These are phyloP conservation scores for Amiota minor DNA, from an alignment of 2,888 invertebrate species.

Conservation along the genomic window DNA sequence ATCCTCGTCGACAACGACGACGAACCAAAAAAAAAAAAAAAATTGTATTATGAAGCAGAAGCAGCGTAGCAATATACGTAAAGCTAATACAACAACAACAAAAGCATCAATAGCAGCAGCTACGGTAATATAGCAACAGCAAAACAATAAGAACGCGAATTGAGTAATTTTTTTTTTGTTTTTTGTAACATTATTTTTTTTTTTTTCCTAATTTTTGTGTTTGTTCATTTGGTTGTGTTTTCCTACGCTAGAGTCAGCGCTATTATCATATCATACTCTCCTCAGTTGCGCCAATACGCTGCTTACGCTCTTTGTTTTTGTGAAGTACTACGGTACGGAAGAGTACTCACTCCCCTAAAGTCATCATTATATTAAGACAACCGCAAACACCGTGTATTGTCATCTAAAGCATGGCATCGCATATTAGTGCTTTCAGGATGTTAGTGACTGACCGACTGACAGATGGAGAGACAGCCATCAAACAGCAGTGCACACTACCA, in stretches of 20 bases:
- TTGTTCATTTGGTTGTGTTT: slow-evolving; percentile 29
- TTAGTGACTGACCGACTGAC: too few relatives aligned
- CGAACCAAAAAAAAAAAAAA: slow-evolving; percentile 32
- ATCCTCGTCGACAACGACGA: slow-evolving; percentile 32
- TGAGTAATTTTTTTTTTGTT: slow-evolving; percentile 21
- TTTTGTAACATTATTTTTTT: slow-evolving; percentile 4
- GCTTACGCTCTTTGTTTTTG: slow-evolving; percentile 19
- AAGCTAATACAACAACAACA: slow-evolving; percentile 17
- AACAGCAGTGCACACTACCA: too few relatives aligned
- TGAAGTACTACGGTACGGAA: not conserved
- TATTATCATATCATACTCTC: not conserved
- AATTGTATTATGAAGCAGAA: slow-evolving; percentile 30
- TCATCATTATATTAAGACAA: slow-evolving; percentile 27
- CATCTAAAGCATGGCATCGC: not conserved
- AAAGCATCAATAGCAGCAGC: not conserved
- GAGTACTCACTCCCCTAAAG: slow-evolving; percentile 22
- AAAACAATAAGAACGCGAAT: slow-evolving; percentile 24
- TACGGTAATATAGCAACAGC: not conserved
- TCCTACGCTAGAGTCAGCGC: slow-evolving; percentile 10
- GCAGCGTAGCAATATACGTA: slow-evolving; percentile 33
- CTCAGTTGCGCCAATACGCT: slow-evolving; percentile 5
- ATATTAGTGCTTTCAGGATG: not conserved
- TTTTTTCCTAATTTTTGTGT: not conserved
- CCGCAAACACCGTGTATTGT: not conserved
- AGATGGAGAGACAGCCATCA: too few relatives aligned